Percentiles rank a stretch among this genome's conserved stretches.
phyloP scores from a whole-genome alignment of 2,797 vertebrate genomes.

The Eulemur coronatus region DNA sequence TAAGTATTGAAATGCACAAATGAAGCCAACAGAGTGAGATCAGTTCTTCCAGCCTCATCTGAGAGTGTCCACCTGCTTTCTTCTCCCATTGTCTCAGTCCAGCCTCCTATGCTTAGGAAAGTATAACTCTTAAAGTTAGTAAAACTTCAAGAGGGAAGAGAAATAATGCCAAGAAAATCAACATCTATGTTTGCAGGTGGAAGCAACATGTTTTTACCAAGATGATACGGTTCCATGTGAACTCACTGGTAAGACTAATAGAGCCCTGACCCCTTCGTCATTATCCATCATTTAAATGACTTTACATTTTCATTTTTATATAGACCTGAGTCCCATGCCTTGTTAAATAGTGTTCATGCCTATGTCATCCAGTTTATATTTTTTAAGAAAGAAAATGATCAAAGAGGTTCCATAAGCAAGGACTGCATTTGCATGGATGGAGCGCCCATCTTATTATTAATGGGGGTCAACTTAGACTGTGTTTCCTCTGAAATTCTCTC shows the following conservation, averaged over 20 bases:
- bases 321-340: neutral
- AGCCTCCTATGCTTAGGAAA: neutral
- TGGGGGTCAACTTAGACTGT: neutral
- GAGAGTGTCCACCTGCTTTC: neutral
- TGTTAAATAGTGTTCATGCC: neutral
- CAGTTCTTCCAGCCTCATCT: neutral
- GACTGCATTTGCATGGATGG: neutral
- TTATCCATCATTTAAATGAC: slow-evolving; percentile 12
- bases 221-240: neutral
- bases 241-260: neutral
- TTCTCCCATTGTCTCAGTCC: neutral
- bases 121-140: neutral
- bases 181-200: neutral
- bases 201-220: neutral
- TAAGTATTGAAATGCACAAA: neutral
- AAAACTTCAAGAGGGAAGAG: slow-evolving; percentile 17
- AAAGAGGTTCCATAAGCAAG: neutral
- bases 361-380: neutral
- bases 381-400: neutral
- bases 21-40: neutral
- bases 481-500: neutral
- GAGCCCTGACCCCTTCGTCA: neutral
- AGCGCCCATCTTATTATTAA: neutral
- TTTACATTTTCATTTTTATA: slow-evolving; percentile 23
- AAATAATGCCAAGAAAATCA: neutral